Base-by-base conservation (phyloP, 2,888 invertebrate species). In the Diaperis boleti region DNA sequence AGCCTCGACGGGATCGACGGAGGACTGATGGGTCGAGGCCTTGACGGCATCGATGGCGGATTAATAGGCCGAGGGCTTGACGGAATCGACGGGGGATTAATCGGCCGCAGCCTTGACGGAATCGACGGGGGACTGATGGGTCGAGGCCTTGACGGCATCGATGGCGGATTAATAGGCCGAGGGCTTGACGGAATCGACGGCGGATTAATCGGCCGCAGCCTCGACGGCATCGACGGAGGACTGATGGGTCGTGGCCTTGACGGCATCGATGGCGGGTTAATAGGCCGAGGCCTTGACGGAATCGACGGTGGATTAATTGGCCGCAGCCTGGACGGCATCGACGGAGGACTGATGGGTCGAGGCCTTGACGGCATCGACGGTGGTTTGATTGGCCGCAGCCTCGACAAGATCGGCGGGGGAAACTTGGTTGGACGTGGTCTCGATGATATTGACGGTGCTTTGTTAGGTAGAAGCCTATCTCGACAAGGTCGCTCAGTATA, bases 151-250 rank as follows among this genome's bases (percentile, higher is more conserved):
- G 69, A 69, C 22, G 60, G 63, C 39, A 26, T 29, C 10, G 47
- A 7, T 17, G 29, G 47, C 6, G 39, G 37, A 35, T 49, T 33
- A 22, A 62, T 55, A 13, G 61, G 57, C 1, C 52, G 65, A 3
- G 35, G 52, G 13, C 33, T 71, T 1, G 71, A 71, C 41, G 60
- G 57, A 1, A 66, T 69, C 31, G 37, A 20, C n/a, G 33, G 45
- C 5, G 37, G 8, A 5, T 37, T 52, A n/a, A 18, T 52, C 13
- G 69, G 68, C 13, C 64, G 71, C 52, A 65, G 65, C 31, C 26
- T 73, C 4, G 71, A 71, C 29, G 54, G 62, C 4, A 68, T 72
- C 29, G 70, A 69, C 5, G 70, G 71, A 0, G 70, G 67, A 8
- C 37, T 72, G 49, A 29, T 56, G 5, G 70, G 69, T 13, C 22